phyloP scores from a whole-genome alignment of 2,797 vertebrate genomes.

The Poeciliopsis gracilis region DNA sequence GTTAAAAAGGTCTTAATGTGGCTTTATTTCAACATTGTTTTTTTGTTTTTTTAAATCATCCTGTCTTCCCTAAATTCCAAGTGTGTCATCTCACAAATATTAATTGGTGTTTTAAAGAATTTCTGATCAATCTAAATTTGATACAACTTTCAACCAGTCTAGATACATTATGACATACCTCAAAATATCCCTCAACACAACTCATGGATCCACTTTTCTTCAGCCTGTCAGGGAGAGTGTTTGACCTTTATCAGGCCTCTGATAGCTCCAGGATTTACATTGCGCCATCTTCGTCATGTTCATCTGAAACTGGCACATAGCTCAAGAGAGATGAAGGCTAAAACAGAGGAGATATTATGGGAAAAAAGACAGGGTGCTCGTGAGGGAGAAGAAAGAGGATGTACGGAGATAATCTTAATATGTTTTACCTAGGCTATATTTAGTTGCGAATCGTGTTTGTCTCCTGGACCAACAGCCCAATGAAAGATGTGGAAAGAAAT shows the following conservation, averaged over 20 bases:
- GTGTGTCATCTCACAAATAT: not conserved
- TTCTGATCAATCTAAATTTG: not conserved
- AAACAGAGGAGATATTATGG: constrained; percentile 27
- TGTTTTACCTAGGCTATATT: constrained; percentile 64
- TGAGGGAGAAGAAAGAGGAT: constrained; percentile 33
- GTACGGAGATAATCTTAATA: constrained; percentile 64
- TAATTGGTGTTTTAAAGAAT: not conserved
- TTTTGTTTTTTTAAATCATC: not conserved
- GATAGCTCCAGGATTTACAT: constrained; percentile 20
- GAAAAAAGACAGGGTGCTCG: constrained; percentile 22
- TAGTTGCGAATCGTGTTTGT: constrained; percentile 57
- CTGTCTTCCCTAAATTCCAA: not conserved
- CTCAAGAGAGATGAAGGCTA: constrained; percentile 37
- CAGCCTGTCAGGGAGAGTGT: constrained; percentile 4
- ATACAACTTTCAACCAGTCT: not conserved
- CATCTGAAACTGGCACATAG: constrained; percentile 40
- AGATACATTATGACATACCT: not conserved
- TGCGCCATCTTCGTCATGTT: not conserved
- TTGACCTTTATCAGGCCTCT: constrained; percentile 24
- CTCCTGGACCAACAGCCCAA: constrained; percentile 47
- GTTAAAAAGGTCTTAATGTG: not conserved
- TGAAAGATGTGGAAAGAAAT: constrained; percentile 29
- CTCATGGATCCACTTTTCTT: constrained; percentile 11
- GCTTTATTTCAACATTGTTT: not conserved
- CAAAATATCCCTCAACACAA: not conserved